A percentile compares a stretch with the other conserved stretches of the same genome.
These are phyloP conservation scores for Lynx canadensis DNA, from an alignment of 2,113 vertebrate genomes.

Conservation along the genomic window DNA sequence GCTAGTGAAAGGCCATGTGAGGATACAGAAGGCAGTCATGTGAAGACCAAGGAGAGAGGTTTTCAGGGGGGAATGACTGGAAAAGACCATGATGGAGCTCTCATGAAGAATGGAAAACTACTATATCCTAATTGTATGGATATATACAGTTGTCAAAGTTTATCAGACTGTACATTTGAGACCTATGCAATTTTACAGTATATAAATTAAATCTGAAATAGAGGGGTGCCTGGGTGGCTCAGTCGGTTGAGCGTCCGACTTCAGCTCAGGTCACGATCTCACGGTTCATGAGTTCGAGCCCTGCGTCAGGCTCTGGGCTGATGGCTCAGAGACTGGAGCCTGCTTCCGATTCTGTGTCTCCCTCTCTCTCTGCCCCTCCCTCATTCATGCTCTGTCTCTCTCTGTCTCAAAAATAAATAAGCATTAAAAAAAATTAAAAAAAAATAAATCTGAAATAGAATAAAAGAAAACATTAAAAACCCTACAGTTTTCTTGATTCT, in stretches of 20 bases:
- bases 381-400: too few relatives aligned
- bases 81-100: background rate
- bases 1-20: background rate
- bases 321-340: too few relatives aligned
- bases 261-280: too few relatives aligned
- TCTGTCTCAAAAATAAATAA: too few relatives aligned
- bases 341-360: too few relatives aligned
- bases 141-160: background rate
- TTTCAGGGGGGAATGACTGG: background rate
- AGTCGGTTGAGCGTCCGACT: too few relatives aligned
- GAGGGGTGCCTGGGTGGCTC: background rate
- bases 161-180: background rate
- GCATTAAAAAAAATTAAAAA: too few relatives aligned
- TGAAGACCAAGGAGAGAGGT: background rate
- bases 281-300: too few relatives aligned
- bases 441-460: background rate
- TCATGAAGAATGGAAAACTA: background rate
- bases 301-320: too few relatives aligned
- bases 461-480: background rate
- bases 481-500: background rate
- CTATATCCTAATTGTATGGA: background rate
- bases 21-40: background rate
- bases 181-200: background rate
- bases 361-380: too few relatives aligned
- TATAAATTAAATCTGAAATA: conserved; percentile 38